Base-by-base conservation (phyloP, 2,888 invertebrate species). In the Trimorus sp. region DNA sequence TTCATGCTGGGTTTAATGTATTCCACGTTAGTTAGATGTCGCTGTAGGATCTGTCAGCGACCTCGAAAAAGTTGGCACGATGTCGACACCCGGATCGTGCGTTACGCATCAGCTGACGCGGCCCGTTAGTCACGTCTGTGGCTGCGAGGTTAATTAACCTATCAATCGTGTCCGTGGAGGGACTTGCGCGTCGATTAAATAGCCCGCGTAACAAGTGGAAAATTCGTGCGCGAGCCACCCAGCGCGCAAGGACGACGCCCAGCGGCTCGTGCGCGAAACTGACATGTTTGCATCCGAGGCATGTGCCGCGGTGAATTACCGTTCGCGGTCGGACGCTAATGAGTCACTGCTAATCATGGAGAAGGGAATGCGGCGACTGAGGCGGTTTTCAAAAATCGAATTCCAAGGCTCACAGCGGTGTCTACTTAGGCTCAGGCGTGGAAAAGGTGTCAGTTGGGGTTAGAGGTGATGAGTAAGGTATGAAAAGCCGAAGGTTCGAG, bases 231-330 rank as follows among this genome's bases (percentile, higher is more conserved):
- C 49, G 49, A 69, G 58, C 84, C 86, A 86, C 85, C 86, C 86
- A 86, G 82, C 45, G 75, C 75, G 85, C 83, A 78, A 85, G 85
- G 84, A 76, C 83, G 68, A 53, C 26, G 79, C 49, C 51, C 85
- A 85, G 78, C 82, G 85, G 84, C 85, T 84, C 83, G 84, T 84
- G 11, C 8, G 40, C 40, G 82, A 85, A 82, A 83, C 86, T 88
- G 89, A 90, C 90, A 87, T 87, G 88, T 90, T 90, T 89, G 89
- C 89, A 82, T 85, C 83, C 86, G 84, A 88, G 88, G 87, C 89
- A 90, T 88, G 89, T 85, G 87, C 87, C 85, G 83, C 70, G 85
- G 79, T 83, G 79, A 85, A 83, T 84, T 84, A 78, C 76, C 82
- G 74, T 79, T 69, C 60, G 71, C 65, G 68, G 49, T 45, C 53